Base-by-base conservation (phyloP, 2,113 vertebrate genomes). In the Oryzias javanicus region DNA sequence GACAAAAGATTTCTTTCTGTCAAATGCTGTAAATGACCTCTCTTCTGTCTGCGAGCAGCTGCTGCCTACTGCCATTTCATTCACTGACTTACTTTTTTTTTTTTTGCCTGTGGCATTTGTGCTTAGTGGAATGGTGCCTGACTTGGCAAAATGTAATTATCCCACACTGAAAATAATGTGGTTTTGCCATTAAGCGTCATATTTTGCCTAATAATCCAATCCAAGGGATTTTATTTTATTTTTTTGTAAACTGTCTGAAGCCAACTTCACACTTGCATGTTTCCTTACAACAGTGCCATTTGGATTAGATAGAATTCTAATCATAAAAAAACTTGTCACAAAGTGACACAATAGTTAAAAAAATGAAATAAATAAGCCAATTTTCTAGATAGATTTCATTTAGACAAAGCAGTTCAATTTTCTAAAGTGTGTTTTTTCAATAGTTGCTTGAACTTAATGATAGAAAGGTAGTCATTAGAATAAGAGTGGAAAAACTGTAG, bases 271-370 rank as follows among this genome's bases (percentile, higher is more conserved):
- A 54, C 47, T 59, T 74, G 53, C 74, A 72, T 80, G 64, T 76
- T 70, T 84, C 54, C 52, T 70, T 76, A 60, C 61, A 66, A 56
- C 71, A 80, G 85, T 84, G 83, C 85, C 86, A 86, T 84, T 66
- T 49, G 54, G 83, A 89, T 89, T 84, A 86, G 86, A 78, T 55
- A 59, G 19, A 16, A 2, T 80, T 89, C 88, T 89, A 69, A 85
- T 90, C 84, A 54, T 61, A 27, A 50, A 74, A 49, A 60, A 74
- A 61, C 70, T 86, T 76, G 86, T 90, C 86, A 89, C 82, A 72
- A 48, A 76, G 88, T 90, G 88, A 90, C 84, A 67, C 55, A 42
- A 66, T 62, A 82, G 60, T 69, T 82, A 58, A 5, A 73, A 42
- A 69, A 50, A 13, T 77, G 59, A 56, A 73, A 42, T 67, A 50